These are phyloP conservation scores for Whitmania pigra DNA, from an alignment of 1,140 invertebrate genomes.

Conservation along the genomic window DNA sequence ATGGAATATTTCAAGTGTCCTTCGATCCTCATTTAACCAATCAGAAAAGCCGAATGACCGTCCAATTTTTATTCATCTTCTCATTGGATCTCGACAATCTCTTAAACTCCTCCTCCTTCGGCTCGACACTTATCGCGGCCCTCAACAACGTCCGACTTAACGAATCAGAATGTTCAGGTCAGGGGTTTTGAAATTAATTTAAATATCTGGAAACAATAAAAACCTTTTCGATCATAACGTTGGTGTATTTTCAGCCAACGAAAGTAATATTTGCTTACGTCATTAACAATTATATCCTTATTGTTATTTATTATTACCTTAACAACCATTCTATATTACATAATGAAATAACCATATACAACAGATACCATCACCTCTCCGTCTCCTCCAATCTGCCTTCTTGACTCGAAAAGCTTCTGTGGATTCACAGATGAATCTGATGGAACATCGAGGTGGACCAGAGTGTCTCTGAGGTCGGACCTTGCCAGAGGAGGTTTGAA, in stretches of 20 bases:
- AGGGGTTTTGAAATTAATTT: no score
- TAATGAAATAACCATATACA: no score
- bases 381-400: neutral
- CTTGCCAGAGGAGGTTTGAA: neutral
- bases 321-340: no score
- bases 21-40: neutral
- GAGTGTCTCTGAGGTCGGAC: neutral
- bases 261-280: no score
- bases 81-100: neutral
- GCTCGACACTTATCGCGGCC: neutral
- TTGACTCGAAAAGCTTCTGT: neutral
- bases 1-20: neutral
- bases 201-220: no score
- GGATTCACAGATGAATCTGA: neutral
- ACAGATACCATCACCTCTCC: no score
- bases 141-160: neutral
- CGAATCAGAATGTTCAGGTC: neutral
- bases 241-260: no score
- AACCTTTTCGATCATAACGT: no score
- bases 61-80: neutral
- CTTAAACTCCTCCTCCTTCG: neutral
- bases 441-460: neutral
- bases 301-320: no score
- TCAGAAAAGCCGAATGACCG: neutral
- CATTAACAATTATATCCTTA: no score